These are phyloP conservation scores for Lepidonotus clava DNA, from an alignment of 2,888 invertebrate species.

Conservation along the genomic window DNA sequence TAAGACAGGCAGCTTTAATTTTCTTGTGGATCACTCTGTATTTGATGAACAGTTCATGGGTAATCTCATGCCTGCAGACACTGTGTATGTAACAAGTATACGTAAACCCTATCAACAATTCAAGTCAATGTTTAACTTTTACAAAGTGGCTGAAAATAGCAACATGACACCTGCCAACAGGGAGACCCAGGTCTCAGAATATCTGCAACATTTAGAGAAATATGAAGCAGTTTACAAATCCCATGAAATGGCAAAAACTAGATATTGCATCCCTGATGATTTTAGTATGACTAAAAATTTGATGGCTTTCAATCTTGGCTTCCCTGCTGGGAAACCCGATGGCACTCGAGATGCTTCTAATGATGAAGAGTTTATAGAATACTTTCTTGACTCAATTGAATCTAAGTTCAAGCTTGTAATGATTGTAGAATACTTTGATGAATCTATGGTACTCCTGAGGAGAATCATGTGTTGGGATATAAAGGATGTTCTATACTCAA, in stretches of 20 bases:
- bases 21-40: conserved; percentile 76
- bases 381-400: conserved; percentile 70
- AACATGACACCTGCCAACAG: conserved; percentile 37
- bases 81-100: conserved; percentile 74
- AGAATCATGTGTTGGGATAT: conserved; percentile 78
- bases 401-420: conserved; percentile 74
- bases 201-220: conserved; percentile 70
- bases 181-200: conserved; percentile 68
- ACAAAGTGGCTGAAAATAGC: conserved; percentile 69
- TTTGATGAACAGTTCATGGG: conserved; percentile 72
- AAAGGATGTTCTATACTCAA: conserved; percentile 75
- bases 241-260: conserved; percentile 55
- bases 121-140: conserved; percentile 76
- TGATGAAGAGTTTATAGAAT: conserved; percentile 63
- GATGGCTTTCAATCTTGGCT: conserved; percentile 76
- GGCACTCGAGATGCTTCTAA: conserved; percentile 67
- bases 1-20: conserved; percentile 69
- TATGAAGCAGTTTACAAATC: conserved; percentile 73
- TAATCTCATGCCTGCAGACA: conserved; percentile 72
- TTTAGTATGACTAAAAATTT: conserved; percentile 76
- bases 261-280: conserved; percentile 74
- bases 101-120: conserved; percentile 76
- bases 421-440: conserved; percentile 78
- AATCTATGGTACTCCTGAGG: conserved; percentile 77
- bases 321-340: conserved; percentile 75